Evolutionary conservation across 2,797 vertebrate genomes (phyloP), one percentile per base, ranked within the genome.

Genomic region (Danio kyathit): DNA sequence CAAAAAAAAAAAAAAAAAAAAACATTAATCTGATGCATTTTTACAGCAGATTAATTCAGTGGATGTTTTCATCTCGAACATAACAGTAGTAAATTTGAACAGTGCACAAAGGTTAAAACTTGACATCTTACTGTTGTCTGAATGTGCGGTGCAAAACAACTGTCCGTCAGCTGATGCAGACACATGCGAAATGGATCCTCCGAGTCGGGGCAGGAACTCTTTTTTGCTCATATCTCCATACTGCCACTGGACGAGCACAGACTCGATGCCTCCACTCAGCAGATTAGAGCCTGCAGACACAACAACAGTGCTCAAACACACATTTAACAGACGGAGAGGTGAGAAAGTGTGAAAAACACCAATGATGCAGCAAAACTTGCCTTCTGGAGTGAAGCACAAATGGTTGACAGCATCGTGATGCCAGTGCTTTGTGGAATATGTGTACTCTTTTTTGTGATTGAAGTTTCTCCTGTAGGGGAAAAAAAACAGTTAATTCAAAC

Each of bases 171-270:
- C 92, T 0, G 98, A 96, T 44, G 95, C 89, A 0, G 91, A 83
- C 74, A 99, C 93, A 75, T 95, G 95, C 43, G 95, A 93, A 72
- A 99, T 97, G 44, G 96, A 87, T 0, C 92, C 95, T 1, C 97
- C 98, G 64, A 99, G 80, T 0, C 97, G 97, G 3, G 98, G 98
- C 44, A 99, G 93, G 83, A 97, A 96, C 87, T 97, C 95, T 84
- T 90, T 95, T 83, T 94, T 93, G 60, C 87, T 92, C 13, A 95
- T 93, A 0, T 93, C 90, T 0, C 89, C 89, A 52, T 95, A 95
- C 1, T 90, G 91, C 97, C 98, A 99, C 88, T 96, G 96, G 16
- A 99, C 94, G 0, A 99, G 93, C n/a, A 99, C 98, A 0, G 97
- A 96, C 84, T 99, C 97, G 0, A 94, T 79, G 10, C 98, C 97